Percentiles rank a stretch among this genome's conserved stretches.
Evolutionary conservation across 1,140 invertebrate genomes (phyloP).

Genomic region (Oreohelix idahoensis): DNA sequence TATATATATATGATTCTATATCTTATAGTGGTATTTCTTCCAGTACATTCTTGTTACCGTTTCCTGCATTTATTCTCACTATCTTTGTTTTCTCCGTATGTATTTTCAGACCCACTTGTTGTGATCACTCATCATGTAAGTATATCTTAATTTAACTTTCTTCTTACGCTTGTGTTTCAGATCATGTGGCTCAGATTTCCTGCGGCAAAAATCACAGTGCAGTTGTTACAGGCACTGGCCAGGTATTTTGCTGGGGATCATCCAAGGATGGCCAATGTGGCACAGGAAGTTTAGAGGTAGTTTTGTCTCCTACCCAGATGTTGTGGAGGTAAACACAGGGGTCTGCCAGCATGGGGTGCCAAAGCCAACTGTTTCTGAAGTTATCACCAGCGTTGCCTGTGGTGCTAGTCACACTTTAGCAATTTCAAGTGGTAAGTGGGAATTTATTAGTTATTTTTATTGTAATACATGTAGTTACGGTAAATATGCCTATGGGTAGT

Average conservation of each 20-base stretch:
- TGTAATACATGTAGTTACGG: too few relatives aligned
- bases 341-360: conserved; percentile 60
- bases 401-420: conserved; percentile 88
- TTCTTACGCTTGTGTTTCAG: conserved; percentile 37
- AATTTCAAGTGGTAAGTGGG: conserved; percentile 80
- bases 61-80: too few relatives aligned
- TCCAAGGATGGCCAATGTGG: conserved; percentile 67
- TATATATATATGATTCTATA: too few relatives aligned
- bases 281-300: conserved; percentile 44
- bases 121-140: too few relatives aligned
- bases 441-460: too few relatives aligned
- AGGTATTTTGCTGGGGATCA: conserved; percentile 68
- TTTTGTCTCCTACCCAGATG: conserved; percentile 54
- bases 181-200: conserved; percentile 51
- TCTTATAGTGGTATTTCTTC: too few relatives aligned
- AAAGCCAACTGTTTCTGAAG: conserved; percentile 36
- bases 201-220: conserved; percentile 68
- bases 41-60: too few relatives aligned
- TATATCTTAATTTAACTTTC: background rate
- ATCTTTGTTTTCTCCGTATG: too few relatives aligned
- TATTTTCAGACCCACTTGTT: too few relatives aligned
- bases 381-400: conserved; percentile 78
- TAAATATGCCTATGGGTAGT: too few relatives aligned
- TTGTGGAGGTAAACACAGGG: conserved; percentile 44
- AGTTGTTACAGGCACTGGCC: conserved; percentile 56